Percentiles rank a stretch among this genome's conserved stretches.
phyloP scores from a whole-genome alignment of 2,113 vertebrate species.

The Ibidorhyncha struthersii region DNA sequence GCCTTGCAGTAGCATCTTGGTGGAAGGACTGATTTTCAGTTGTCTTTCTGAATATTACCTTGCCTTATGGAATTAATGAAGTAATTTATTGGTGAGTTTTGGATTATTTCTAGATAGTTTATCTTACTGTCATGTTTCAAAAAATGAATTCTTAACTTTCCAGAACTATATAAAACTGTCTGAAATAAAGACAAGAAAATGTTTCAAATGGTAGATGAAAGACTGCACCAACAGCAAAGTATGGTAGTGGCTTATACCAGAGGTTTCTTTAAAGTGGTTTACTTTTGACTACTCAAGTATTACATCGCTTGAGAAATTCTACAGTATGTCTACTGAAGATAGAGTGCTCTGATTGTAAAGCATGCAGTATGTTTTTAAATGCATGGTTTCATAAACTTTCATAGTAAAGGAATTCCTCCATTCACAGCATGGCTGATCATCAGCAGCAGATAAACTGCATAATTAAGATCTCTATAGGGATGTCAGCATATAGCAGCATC shows the following conservation, averaged over 20 bases:
- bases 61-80: not conserved
- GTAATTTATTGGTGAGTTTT: not conserved
- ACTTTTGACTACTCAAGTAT: not conserved
- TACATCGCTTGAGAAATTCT: not conserved
- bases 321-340: not conserved
- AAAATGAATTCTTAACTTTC: not conserved
- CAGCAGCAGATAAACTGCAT: not conserved
- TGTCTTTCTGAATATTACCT: not conserved
- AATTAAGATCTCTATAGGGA: not conserved
- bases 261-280: not conserved
- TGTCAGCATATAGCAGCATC: not conserved
- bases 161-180: not conserved
- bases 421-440: not conserved
- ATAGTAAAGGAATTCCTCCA: not conserved
- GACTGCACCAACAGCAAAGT: not conserved
- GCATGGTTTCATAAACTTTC: not conserved
- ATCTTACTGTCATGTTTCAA: not conserved
- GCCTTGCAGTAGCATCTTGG: not conserved
- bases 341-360: not conserved
- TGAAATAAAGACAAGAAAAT: not conserved
- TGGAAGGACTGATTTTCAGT: not conserved
- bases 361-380: not conserved
- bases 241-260: not conserved
- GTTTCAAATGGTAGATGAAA: not conserved
- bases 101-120: not conserved